Evolutionary conservation across 2,113 vertebrate species (phyloP).

Genomic region (Agapornis roseicollis): DNA sequence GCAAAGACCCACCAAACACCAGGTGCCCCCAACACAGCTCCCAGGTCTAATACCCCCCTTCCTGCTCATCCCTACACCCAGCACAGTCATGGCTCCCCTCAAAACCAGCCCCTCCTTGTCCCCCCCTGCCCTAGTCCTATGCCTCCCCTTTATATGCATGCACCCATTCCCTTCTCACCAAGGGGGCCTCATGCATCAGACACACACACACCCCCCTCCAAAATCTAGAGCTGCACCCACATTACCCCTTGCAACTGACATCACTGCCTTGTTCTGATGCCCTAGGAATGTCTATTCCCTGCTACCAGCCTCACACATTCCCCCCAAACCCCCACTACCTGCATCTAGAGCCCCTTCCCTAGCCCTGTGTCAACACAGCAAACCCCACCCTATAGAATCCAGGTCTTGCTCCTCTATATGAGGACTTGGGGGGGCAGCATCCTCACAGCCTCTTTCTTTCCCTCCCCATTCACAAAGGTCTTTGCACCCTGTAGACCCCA

Average conservation of each 20-base stretch:
- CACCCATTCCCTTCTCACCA: neutral
- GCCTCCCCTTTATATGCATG: too few species aligned
- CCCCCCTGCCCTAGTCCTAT: neutral
- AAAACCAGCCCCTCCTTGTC: neutral
- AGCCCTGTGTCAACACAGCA: too few species aligned
- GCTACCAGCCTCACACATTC: neutral
- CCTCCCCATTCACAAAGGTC: neutral
- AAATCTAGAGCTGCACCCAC: neutral
- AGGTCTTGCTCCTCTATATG: neutral
- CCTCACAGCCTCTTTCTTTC: neutral
- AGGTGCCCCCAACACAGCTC: neutral
- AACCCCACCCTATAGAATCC: too few species aligned
- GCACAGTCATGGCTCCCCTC: neutral
- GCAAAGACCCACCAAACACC: neutral
- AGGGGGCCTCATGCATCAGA: neutral
- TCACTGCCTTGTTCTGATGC: neutral
- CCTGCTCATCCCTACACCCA: neutral
- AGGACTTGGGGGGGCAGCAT: neutral
- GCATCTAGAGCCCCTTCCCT: neutral
- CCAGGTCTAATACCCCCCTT: accelerated
- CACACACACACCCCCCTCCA: neutral
- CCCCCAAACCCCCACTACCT: neutral
- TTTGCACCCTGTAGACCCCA: neutral
- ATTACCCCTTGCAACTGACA: neutral
- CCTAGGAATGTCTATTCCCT: neutral